These are phyloP conservation scores for Astyanax mexicanus DNA, from an alignment of 2,797 vertebrate genomes.

Conservation along the genomic window DNA sequence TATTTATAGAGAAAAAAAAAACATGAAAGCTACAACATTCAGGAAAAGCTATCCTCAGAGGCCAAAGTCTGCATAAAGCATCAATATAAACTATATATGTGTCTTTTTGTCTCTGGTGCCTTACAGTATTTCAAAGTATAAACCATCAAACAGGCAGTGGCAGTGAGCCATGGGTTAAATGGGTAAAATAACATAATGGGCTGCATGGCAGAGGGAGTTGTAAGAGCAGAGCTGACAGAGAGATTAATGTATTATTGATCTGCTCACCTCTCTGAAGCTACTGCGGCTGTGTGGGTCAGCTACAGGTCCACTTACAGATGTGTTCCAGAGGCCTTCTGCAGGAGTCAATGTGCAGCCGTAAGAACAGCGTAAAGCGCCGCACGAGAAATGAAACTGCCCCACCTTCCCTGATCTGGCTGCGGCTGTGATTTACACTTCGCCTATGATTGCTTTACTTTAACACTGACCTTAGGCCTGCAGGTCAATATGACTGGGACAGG, in stretches of 20 bases:
- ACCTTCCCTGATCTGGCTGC: slow-evolving; percentile 1
- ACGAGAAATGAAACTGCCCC: slow-evolving; percentile 4
- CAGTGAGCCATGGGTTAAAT: not conserved
- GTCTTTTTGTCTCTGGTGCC: no score
- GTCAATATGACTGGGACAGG: not conserved
- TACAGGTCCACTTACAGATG: slow-evolving; percentile 13
- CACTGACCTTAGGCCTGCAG: slow-evolving; percentile 27
- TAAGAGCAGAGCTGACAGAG: slow-evolving; percentile 13
- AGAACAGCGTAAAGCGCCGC: not conserved
- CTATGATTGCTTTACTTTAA: slow-evolving; percentile 39
- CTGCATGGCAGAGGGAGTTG: not conserved
- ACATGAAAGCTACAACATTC: no score
- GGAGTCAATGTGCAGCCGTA: not conserved
- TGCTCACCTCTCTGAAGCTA: not conserved
- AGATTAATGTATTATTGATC: slow-evolving; percentile 43
- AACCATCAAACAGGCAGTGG: not conserved
- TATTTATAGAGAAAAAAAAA: no score
- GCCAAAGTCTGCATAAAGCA: no score
- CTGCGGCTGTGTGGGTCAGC: slow-evolving; percentile 4
- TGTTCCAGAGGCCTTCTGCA: slow-evolving; percentile 19
- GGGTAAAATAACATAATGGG: slow-evolving; percentile 10
- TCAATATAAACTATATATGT: no score
- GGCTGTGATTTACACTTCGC: slow-evolving; percentile 14
- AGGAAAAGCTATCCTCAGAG: no score
- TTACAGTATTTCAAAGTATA: not conserved